Evolutionary conservation across 2,113 vertebrate species (phyloP).

Genomic region (Epinephelus moara): DNA sequence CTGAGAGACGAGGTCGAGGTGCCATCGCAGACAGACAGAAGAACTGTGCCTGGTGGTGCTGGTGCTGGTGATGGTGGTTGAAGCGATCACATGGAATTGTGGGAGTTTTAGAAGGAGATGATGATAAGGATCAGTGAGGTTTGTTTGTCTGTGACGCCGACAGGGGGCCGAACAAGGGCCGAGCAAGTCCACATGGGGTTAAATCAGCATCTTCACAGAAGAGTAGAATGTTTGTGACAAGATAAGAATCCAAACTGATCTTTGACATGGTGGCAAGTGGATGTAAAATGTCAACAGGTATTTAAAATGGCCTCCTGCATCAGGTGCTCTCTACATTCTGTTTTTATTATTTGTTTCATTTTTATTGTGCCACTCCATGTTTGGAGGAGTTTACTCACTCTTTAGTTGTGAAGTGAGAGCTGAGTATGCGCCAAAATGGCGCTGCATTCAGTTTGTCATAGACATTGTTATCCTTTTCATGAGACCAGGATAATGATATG

Average conservation of each 20-base stretch:
- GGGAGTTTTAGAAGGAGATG: not conserved
- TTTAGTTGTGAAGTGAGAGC: no score
- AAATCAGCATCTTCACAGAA: not conserved
- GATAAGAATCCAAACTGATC: not conserved
- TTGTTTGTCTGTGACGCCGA: not conserved
- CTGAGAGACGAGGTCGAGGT: slow-evolving; percentile 26
- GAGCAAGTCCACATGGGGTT: not conserved
- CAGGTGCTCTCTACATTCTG: no score
- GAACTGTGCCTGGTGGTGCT: not conserved
- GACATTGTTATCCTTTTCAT: no score
- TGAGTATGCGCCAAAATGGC: no score
- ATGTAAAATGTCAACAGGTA: not conserved
- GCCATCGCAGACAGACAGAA: not conserved
- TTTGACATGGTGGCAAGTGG: not conserved
- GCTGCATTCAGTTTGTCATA: no score
- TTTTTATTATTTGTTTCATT: no score
- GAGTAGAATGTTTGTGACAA: no score
- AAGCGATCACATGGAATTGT: not conserved
- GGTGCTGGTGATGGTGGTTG: not conserved
- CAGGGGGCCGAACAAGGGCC: not conserved
- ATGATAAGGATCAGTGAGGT: not conserved
- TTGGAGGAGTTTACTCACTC: no score
- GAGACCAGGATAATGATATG: no score
- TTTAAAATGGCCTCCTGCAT: no score
- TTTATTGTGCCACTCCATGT: no score